Evolutionary conservation across 2,797 vertebrate species (phyloP).

Genomic region (Anguilla megastoma): DNA sequence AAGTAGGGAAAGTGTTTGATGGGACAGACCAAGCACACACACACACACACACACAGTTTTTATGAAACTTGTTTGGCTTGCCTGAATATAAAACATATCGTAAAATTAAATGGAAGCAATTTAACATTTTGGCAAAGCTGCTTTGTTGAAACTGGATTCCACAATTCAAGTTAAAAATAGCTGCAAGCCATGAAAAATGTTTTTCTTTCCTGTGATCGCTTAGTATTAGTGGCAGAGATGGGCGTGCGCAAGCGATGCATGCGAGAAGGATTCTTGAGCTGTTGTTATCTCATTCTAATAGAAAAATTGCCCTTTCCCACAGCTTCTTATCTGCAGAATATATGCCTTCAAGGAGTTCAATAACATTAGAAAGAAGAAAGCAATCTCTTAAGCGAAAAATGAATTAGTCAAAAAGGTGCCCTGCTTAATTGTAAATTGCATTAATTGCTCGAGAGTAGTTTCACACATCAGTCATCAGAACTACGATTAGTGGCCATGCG

Average conservation of each 20-base stretch:
- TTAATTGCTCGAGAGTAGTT: conserved; percentile 5
- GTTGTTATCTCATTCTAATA: neutral
- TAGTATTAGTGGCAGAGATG: neutral
- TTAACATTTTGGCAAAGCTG: no score
- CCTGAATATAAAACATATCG: no score
- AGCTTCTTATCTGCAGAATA: neutral
- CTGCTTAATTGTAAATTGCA: neutral
- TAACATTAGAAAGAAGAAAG: neutral
- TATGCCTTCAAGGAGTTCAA: neutral
- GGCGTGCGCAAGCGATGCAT: neutral
- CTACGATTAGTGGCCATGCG: no score
- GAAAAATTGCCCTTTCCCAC: neutral
- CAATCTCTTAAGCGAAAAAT: neutral
- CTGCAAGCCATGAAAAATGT: neutral
- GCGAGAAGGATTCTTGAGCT: neutral
- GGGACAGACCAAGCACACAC: no score
- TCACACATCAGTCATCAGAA: neutral
- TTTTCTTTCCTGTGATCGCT: neutral
- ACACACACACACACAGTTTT: no score
- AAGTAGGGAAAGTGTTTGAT: no score
- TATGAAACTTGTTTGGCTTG: no score
- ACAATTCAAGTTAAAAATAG: neutral
- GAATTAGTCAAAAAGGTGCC: neutral
- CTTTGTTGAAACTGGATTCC: neutral
- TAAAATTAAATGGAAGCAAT: no score